Evolutionary conservation across 1,140 invertebrate genomes (phyloP).

Genomic region (Apocrypta bakeri): DNA sequence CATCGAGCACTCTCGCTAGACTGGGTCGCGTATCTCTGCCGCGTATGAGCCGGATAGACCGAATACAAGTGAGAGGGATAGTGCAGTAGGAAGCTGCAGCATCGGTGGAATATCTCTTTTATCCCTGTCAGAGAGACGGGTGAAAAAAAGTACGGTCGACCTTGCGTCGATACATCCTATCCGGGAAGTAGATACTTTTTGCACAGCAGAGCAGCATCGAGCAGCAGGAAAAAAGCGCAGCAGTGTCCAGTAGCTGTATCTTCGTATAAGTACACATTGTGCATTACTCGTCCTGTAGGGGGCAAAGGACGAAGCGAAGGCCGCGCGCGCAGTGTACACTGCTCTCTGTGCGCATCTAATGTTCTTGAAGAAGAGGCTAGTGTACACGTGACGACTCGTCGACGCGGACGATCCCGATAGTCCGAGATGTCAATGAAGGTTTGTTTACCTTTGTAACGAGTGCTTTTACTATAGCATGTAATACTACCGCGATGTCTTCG

Average conservation of each 20-base stretch:
- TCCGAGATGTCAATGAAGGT: constrained; percentile 60
- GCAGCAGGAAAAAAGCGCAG: too few relatives aligned
- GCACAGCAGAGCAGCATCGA: too few relatives aligned
- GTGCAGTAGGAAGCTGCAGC: neutral
- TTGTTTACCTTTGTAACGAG: constrained; percentile 44
- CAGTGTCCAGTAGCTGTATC: neutral
- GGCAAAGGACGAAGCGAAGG: constrained; percentile 2
- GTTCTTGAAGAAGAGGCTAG: neutral
- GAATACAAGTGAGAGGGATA: neutral
- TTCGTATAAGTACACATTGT: neutral
- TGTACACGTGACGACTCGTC: neutral
- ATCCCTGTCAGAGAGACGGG: neutral
- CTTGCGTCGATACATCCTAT: neutral
- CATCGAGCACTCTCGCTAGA: constrained; percentile 16
- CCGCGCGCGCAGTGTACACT: neutral
- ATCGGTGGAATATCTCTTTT: neutral
- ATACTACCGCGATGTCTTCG: too few relatives aligned
- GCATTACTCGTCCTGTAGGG: neutral
- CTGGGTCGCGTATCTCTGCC: neutral
- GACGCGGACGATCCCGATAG: neutral
- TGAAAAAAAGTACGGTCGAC: neutral
- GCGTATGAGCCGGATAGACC: neutral
- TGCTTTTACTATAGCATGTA: too few relatives aligned
- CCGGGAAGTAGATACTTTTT: too few relatives aligned
- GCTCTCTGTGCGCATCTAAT: too few relatives aligned